These are phyloP conservation scores for Eucera pruinosa DNA, from an alignment of 2,888 invertebrate genomes.

Conservation along the genomic window DNA sequence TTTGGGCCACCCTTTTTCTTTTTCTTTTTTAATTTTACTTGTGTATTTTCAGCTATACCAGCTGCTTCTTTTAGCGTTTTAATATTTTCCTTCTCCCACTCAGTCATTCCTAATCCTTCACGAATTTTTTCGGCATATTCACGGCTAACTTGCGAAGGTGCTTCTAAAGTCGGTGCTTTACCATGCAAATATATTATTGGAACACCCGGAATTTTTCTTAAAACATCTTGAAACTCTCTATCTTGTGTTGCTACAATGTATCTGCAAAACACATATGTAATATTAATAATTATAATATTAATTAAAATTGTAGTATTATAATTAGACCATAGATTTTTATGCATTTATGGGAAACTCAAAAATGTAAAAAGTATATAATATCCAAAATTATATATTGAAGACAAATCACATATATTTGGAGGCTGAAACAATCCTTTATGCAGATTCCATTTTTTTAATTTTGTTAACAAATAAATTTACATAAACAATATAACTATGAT, in stretches of 20 bases:
- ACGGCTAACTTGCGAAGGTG: slow-evolving; percentile 90
- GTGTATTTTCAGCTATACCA: slow-evolving; percentile 85
- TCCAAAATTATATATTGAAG: too few relatives aligned
- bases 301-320: too few relatives aligned
- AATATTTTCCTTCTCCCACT: slow-evolving; percentile 86
- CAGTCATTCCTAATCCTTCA: slow-evolving; percentile 86
- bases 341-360: too few relatives aligned
- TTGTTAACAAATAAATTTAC: too few relatives aligned
- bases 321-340: too few relatives aligned
- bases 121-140: slow-evolving; percentile 87
- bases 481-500: too few relatives aligned
- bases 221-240: slow-evolving; percentile 89
- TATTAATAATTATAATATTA: too few relatives aligned
- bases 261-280: too few relatives aligned
- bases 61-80: slow-evolving; percentile 87
- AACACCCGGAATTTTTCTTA: slow-evolving; percentile 89
- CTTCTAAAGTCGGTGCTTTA: slow-evolving; percentile 93
- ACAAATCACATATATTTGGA: too few relatives aligned
- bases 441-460: too few relatives aligned
- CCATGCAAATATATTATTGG: slow-evolving; percentile 94
- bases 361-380: too few relatives aligned
- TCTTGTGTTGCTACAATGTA: slow-evolving; percentile 96
- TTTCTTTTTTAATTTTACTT: slow-evolving; percentile 82
- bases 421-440: too few relatives aligned
- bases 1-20: slow-evolving; percentile 91